Evolutionary conservation across 2,888 invertebrate species (phyloP).

Genomic region (Brachylomia viminalis): DNA sequence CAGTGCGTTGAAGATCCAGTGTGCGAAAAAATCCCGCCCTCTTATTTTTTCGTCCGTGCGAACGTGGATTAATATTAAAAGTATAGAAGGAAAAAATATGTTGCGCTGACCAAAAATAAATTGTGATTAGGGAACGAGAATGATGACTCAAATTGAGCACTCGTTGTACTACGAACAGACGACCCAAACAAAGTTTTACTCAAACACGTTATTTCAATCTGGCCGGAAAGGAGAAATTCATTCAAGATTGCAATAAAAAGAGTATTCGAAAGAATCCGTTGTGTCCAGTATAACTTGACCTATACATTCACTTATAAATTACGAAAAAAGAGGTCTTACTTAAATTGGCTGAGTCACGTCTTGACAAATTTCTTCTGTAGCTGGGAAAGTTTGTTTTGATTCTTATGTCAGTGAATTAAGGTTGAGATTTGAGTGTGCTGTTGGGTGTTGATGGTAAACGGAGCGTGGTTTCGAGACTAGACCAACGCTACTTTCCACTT

Average conservation of each 20-base stretch:
- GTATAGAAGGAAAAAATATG: too few species aligned
- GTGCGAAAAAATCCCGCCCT: too few species aligned
- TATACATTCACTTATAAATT: conserved; percentile 8
- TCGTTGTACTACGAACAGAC: conserved; percentile 12
- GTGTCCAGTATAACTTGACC: conserved; percentile 62
- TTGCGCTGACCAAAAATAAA: too few species aligned
- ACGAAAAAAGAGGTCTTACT: conserved; percentile 60
- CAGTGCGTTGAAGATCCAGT: too few species aligned
- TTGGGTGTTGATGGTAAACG: conserved; percentile 37
- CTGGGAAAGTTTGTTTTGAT: conserved; percentile 18
- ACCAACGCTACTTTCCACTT: conserved; percentile 84
- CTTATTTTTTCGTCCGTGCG: too few species aligned
- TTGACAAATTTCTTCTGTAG: conserved; percentile 37
- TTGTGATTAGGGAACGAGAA: too few species aligned
- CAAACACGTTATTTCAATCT: conserved; percentile 49
- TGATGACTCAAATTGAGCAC: background rate
- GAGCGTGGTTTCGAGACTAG: conserved; percentile 71
- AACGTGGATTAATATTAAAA: too few species aligned
- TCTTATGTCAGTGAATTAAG: conserved; percentile 41
- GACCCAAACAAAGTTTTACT: conserved; percentile 24
- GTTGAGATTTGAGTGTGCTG: conserved; percentile 64
- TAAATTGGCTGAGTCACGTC: conserved; percentile 44
- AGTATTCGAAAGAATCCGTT: conserved; percentile 69
- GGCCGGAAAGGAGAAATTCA: conserved; percentile 65
- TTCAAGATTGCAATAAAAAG: conserved; percentile 67